phyloP scores from a whole-genome alignment of 2,113 vertebrate genomes.

The Monopterus albus region DNA sequence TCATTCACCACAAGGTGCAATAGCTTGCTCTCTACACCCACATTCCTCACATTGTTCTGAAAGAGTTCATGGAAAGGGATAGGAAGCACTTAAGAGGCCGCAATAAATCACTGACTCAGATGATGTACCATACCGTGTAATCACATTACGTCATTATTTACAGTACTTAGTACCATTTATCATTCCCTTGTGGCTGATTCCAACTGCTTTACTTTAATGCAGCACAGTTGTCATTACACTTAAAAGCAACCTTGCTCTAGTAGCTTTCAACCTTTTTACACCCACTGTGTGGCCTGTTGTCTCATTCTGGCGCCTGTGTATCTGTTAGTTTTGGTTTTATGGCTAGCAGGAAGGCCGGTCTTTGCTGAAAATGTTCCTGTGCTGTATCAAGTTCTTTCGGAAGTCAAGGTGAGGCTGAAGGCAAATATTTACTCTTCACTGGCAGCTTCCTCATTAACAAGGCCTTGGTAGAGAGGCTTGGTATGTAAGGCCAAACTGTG shows the following conservation, averaged over 20 bases:
- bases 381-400: background rate
- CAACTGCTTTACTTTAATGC: conserved; percentile 6
- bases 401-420: conserved; percentile 14
- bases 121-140: background rate
- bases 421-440: conserved; percentile 37
- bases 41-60: conserved; percentile 63
- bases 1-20: conserved; percentile 20
- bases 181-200: conserved; percentile 19
- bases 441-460: conserved; percentile 14
- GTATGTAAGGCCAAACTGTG: too few species aligned
- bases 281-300: background rate
- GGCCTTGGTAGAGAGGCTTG: background rate
- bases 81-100: background rate
- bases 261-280: background rate
- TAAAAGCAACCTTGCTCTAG: conserved; percentile 3
- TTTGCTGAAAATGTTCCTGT: background rate
- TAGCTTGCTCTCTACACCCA: conserved; percentile 31
- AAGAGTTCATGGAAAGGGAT: background rate
- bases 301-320: background rate
- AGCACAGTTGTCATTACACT: background rate
- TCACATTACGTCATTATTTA: conserved; percentile 26
- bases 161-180: conserved; percentile 17
- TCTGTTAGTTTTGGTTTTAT: too few species aligned
- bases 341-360: background rate
- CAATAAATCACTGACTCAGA: conserved; percentile 29